Percentiles rank a stretch among this genome's conserved stretches.
These are phyloP conservation scores for Drosophila acutilabella DNA, from an alignment of 2,888 invertebrate species.

Conservation along the genomic window DNA sequence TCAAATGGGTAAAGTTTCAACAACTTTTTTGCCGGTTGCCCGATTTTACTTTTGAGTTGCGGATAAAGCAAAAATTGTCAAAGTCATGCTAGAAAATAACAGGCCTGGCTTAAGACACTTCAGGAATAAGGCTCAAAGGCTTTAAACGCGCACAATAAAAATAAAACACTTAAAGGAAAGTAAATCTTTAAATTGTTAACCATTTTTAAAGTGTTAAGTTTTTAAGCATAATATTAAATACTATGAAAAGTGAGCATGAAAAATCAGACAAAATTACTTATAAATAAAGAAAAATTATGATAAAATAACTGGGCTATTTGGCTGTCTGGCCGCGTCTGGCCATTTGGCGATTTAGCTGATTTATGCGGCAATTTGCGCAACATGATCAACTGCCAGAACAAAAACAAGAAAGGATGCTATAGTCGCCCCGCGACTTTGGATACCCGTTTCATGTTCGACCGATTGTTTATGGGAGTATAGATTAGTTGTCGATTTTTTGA, in stretches of 20 bases:
- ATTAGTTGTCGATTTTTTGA: too few species aligned
- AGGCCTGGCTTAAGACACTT: conserved; percentile 54
- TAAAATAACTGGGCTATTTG: conserved; percentile 47
- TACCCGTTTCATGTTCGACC: too few species aligned
- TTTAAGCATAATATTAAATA: not conserved
- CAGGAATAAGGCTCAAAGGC: conserved; percentile 50
- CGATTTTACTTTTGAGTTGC: conserved; percentile 34
- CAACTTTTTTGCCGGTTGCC: conserved; percentile 41
- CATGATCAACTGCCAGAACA: conserved; percentile 58
- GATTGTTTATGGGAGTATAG: too few species aligned
- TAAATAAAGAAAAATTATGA: conserved; percentile 34
- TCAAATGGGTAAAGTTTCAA: conserved; percentile 62
- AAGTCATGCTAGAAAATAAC: conserved; percentile 70
- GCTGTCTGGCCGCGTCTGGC: conserved; percentile 47
- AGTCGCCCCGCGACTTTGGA: too few species aligned
- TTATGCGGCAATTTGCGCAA: conserved; percentile 73
- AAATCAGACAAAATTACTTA: conserved; percentile 2
- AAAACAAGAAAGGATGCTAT: too few species aligned
- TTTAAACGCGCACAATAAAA: conserved; percentile 36
- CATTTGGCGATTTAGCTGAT: conserved; percentile 64
- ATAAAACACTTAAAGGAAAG: not conserved
- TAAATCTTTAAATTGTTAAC: not conserved
- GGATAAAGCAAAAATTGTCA: conserved; percentile 49
- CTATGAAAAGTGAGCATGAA: not conserved
- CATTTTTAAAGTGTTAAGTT: not conserved